A percentile compares a stretch with the other conserved stretches of the same genome.
phyloP scores from a whole-genome alignment of 2,797 vertebrate species.

The Chelonia mydas region DNA sequence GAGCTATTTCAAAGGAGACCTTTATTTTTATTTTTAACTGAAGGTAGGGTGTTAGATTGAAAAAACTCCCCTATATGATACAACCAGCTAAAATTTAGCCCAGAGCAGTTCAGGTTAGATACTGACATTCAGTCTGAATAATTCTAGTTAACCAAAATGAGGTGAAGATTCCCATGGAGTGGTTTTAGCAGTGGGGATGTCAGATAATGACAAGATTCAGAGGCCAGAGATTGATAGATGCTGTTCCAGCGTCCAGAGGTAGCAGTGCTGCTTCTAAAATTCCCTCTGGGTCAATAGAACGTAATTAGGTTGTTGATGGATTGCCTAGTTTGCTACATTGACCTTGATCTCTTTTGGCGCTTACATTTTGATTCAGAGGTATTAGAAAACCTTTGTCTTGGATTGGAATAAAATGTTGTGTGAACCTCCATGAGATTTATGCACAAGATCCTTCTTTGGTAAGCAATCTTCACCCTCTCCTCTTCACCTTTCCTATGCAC shows the following conservation, averaged over 20 bases:
- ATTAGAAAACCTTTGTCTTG: conserved; percentile 3
- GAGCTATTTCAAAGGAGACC: background rate
- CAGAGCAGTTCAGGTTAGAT: background rate
- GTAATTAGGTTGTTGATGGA: conserved; percentile 49
- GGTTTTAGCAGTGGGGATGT: conserved; percentile 7
- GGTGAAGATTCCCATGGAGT: conserved; percentile 7
- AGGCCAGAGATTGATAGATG: conserved; percentile 32
- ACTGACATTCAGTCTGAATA: conserved; percentile 28
- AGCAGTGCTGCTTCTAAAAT: conserved; percentile 32
- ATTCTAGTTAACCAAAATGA: conserved; percentile 20
- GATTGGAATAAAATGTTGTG: background rate
- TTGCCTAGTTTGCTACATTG: background rate
- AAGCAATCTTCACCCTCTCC: conserved; percentile 22
- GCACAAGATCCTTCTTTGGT: background rate
- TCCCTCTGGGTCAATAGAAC: conserved; percentile 22
- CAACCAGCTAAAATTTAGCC: background rate
- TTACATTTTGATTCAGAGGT: conserved; percentile 35
- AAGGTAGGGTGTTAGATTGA: background rate
- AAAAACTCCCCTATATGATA: background rate
- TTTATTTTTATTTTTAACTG: background rate
- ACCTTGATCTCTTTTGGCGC: conserved; percentile 6
- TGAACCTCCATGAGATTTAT: background rate
- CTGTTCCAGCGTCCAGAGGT: conserved; percentile 9
- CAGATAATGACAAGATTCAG: conserved; percentile 39
- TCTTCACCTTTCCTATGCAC: background rate